Percentiles rank a stretch among this genome's conserved stretches.
These are phyloP conservation scores for Ophthalmotilapia sp. DNA, from an alignment of 2,113 vertebrate genomes.

Conservation along the genomic window DNA sequence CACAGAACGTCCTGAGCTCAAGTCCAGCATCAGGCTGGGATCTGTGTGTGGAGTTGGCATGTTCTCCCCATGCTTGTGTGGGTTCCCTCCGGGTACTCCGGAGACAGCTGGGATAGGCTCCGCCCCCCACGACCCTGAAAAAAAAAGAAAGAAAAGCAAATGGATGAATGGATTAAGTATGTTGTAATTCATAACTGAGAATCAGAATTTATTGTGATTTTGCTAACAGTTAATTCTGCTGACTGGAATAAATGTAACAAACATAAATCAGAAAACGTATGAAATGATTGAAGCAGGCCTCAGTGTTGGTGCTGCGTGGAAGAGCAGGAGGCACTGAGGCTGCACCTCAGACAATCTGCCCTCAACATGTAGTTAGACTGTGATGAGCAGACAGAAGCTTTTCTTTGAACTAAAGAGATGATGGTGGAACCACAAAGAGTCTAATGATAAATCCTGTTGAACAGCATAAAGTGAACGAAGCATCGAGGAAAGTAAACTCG, in stretches of 20 bases:
- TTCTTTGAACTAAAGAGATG: background rate
- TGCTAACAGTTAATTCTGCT: background rate
- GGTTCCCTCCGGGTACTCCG: background rate
- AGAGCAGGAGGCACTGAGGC: background rate
- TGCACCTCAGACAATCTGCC: background rate
- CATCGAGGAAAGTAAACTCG: background rate
- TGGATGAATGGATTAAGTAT: background rate
- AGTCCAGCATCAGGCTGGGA: background rate
- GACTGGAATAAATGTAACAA: accelerated
- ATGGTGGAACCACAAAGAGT: background rate
- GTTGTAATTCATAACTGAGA: background rate
- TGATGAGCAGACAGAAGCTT: background rate
- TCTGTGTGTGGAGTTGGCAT: background rate
- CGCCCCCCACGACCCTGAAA: accelerated
- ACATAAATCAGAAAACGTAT: background rate
- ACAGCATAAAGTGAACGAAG: background rate
- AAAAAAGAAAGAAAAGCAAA: accelerated
- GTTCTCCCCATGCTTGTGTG: background rate
- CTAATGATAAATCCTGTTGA: background rate
- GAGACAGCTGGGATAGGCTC: background rate
- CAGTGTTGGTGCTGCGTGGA: background rate
- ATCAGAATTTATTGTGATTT: background rate
- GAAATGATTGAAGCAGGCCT: background rate
- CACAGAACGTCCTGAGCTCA: background rate
- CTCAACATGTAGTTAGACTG: background rate